These are phyloP conservation scores for Rhopalosiphum padi DNA, from an alignment of 1,140 invertebrate species.

Conservation along the genomic window DNA sequence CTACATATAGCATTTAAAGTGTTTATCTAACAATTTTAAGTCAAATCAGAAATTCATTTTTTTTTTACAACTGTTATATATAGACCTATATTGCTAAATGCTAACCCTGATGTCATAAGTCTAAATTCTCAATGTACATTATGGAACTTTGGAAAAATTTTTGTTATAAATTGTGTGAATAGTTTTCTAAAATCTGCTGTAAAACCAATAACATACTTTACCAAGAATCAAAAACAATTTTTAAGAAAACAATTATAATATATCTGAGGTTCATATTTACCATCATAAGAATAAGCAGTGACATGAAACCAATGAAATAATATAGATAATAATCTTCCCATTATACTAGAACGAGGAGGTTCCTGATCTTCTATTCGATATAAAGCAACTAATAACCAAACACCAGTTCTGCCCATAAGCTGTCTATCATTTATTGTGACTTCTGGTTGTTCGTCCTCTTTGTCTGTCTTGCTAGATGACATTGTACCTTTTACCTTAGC, in stretches of 20 bases:
- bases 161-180: neutral
- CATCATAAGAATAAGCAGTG: slow-evolving; percentile 94
- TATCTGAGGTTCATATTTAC: slow-evolving; percentile 66
- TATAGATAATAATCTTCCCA: slow-evolving; percentile 92
- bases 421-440: slow-evolving; percentile 72
- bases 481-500: slow-evolving; percentile 60
- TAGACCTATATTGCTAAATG: neutral
- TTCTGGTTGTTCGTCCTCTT: slow-evolving; percentile 62
- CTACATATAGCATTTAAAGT: neutral
- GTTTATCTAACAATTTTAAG: neutral
- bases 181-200: neutral
- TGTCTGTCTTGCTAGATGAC: slow-evolving; percentile 60
- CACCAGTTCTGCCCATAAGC: slow-evolving; percentile 91
- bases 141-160: neutral
- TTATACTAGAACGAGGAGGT: slow-evolving; percentile 76
- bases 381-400: slow-evolving; percentile 94
- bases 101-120: neutral
- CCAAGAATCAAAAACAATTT: neutral
- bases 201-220: neutral
- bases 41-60: neutral
- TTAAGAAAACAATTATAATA: neutral
- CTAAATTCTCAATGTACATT: neutral
- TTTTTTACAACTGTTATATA: too few relatives aligned
- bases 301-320: slow-evolving; percentile 99
- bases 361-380: slow-evolving; percentile 86